Evolutionary conservation across 2,797 vertebrate genomes (phyloP).

Genomic region (Lepus oiostolus): DNA sequence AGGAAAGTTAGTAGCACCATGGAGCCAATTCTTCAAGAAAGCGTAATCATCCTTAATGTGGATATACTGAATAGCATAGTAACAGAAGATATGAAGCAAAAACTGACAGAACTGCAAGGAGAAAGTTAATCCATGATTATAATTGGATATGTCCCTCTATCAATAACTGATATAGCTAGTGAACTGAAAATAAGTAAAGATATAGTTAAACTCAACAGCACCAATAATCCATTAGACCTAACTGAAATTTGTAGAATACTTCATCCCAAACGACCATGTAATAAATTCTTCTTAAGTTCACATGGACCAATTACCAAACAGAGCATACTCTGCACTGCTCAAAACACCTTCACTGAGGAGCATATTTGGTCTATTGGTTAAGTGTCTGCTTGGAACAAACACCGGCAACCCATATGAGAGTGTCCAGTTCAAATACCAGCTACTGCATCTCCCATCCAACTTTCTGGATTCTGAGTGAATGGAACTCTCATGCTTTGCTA

Average conservation of each 20-base stretch:
- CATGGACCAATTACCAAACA: not conserved
- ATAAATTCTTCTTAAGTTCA: not conserved
- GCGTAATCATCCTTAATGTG: not conserved
- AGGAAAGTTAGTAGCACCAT: not conserved
- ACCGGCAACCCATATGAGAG: too few relatives aligned
- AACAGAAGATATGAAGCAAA: not conserved
- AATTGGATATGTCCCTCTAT: not conserved
- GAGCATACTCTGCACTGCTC: too few relatives aligned
- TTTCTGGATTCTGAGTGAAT: not conserved
- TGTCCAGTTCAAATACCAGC: too few relatives aligned
- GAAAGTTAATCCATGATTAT: not conserved
- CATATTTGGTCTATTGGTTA: too few relatives aligned
- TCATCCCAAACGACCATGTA: slow-evolving; percentile 1
- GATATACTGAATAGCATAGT: not conserved
- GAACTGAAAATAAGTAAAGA: slow-evolving; percentile 8
- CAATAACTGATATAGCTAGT: not conserved
- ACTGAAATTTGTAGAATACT: not conserved
- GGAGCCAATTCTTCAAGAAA: not conserved
- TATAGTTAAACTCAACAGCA: not conserved
- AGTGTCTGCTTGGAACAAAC: too few relatives aligned
- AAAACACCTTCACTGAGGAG: too few relatives aligned
- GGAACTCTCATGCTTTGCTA: not conserved
- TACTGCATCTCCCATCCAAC: too few relatives aligned
- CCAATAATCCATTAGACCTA: not conserved
- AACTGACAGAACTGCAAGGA: not conserved